Evolutionary conservation across 2,797 vertebrate species (phyloP).

Genomic region (Pipistrellus pipistrellus): DNA sequence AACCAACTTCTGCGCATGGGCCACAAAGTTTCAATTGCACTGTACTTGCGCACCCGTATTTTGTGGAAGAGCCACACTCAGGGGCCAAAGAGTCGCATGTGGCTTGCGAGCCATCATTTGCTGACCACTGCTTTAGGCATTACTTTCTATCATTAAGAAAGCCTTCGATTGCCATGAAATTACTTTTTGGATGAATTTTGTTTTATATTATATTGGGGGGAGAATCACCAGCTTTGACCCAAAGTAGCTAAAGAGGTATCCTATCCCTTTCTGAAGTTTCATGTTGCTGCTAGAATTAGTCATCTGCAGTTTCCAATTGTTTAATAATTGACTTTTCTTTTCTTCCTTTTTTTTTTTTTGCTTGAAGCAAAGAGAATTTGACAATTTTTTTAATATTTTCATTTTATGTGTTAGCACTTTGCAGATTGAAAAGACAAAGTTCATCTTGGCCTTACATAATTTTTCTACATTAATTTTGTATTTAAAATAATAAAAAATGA

Average conservation of each 20-base stretch:
- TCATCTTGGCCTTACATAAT: slow-evolving; percentile 95
- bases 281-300: slow-evolving; percentile 96
- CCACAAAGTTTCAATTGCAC: no score
- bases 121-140: slow-evolving; percentile 83
- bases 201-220: slow-evolving; percentile 61
- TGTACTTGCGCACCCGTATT: no score
- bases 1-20: no score
- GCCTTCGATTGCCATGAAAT: slow-evolving; percentile 87
- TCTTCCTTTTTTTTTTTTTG: slow-evolving; percentile 58
- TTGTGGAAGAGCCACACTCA: no score
- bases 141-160: slow-evolving; percentile 88
- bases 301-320: slow-evolving; percentile 91
- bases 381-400: slow-evolving; percentile 42
- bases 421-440: slow-evolving; percentile 91
- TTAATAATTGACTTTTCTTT: slow-evolving; percentile 85
- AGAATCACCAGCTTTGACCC: slow-evolving; percentile 82
- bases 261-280: slow-evolving; percentile 87
- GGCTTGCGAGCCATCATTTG: no score
- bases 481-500: slow-evolving; percentile 99
- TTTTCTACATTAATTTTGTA: slow-evolving; percentile 97
- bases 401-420: slow-evolving; percentile 90
- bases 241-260: slow-evolving; percentile 78
- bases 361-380: slow-evolving; percentile 83
- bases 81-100: no score
- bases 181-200: slow-evolving; percentile 87